Percentiles rank a stretch among this genome's conserved stretches.
These are phyloP conservation scores for Acrocyrtus sp. DNA, from an alignment of 2,888 invertebrate species.

Conservation along the genomic window DNA sequence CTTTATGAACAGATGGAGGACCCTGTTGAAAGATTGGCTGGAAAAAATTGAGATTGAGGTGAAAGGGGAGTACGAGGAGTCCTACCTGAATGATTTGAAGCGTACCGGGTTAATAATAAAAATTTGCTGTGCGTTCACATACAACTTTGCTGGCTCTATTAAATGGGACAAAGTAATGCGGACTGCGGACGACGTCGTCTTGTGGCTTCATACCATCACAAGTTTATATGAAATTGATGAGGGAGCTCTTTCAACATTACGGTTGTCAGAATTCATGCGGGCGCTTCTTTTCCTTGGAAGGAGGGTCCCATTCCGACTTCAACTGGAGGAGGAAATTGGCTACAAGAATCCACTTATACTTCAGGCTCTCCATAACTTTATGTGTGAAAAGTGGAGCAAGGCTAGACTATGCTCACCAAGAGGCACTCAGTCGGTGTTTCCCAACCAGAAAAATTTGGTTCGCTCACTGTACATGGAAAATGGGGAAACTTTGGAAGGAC, in stretches of 20 bases:
- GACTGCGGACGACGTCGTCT: slow-evolving; percentile 7
- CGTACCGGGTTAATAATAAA: background rate
- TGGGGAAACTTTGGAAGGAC: background rate
- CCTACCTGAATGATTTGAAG: background rate
- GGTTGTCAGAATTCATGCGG: background rate
- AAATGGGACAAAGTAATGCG: background rate
- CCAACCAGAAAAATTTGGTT: background rate
- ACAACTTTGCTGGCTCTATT: background rate
- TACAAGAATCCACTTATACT: background rate
- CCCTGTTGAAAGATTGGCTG: slow-evolving; percentile 4
- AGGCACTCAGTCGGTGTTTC: background rate
- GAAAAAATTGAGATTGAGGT: background rate
- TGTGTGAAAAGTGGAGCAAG: slow-evolving; percentile 14
- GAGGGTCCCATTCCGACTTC: slow-evolving; percentile 1
- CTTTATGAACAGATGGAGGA: background rate
- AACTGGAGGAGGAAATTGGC: slow-evolving; percentile 9
- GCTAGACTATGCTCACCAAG: background rate
- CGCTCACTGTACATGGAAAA: background rate
- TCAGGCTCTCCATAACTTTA: background rate
- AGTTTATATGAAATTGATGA: slow-evolving; percentile 14
- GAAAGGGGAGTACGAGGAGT: background rate
- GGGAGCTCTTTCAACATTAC: background rate
- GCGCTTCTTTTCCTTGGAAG: slow-evolving; percentile 1
- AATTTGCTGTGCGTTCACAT: background rate
- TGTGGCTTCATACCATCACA: slow-evolving; percentile 20